Conservation (phyloP, 2,113 vertebrate genomes). For the Uria lomvia region DNA sequence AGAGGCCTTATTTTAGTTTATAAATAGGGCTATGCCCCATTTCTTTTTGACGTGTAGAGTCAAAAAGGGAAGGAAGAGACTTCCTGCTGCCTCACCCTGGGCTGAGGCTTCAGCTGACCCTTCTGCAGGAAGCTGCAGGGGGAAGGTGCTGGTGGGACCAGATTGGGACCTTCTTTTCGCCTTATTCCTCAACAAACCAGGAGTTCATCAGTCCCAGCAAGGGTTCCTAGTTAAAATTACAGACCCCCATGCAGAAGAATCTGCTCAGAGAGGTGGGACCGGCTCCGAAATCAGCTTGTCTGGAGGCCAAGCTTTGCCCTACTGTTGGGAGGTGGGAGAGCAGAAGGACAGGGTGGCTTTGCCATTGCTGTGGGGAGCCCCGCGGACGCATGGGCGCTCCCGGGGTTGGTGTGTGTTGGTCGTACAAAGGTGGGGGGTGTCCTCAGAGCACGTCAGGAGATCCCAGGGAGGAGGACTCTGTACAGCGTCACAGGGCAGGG, state of each 20-base stretch:
- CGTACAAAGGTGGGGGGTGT: not conserved
- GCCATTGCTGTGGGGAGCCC: not conserved
- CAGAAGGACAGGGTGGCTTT: not conserved
- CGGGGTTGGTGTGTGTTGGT: not conserved
- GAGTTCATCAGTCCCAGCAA: not conserved
- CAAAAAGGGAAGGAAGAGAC: not conserved
- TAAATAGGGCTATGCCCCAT: not conserved
- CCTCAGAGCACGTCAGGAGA: not conserved
- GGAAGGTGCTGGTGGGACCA: not conserved
- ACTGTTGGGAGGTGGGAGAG: not conserved
- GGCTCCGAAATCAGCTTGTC: not conserved
- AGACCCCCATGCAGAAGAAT: not conserved
- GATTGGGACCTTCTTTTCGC: not conserved
- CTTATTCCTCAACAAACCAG: not conserved
- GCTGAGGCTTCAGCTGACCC: not conserved
- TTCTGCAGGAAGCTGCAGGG: not conserved
- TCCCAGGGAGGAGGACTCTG: not conserved
- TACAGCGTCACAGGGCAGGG: no score
- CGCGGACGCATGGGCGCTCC: rapidly evolving
- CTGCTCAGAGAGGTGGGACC: not conserved
- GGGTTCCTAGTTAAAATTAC: not conserved
- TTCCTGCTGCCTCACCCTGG: not conserved
- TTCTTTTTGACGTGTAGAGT: not conserved
- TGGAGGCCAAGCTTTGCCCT: not conserved
- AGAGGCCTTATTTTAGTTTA: not conserved